Evolutionary conservation across 2,888 invertebrate genomes (phyloP).

Genomic region (Lucinisca nassula): DNA sequence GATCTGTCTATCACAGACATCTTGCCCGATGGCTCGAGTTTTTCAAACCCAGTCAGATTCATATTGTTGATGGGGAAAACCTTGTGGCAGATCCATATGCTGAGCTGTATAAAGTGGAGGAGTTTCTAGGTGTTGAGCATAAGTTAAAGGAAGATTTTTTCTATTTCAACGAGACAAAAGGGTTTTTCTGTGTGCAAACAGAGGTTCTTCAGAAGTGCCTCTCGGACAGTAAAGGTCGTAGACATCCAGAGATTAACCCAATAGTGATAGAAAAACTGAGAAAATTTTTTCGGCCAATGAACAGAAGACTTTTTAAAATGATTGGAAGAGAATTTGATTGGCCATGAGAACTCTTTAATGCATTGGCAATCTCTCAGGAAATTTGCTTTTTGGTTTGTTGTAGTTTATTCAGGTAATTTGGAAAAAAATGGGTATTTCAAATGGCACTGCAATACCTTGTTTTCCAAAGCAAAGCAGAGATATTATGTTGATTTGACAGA

Average conservation of each 20-base stretch:
- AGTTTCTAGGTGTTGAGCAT: conserved; percentile 81
- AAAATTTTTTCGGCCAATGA: conserved; percentile 84
- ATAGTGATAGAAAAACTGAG: conserved; percentile 88
- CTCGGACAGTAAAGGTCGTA: conserved; percentile 95
- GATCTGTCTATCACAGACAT: conserved; percentile 90
- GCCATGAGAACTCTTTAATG: conserved; percentile 86
- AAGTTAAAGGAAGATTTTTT: conserved; percentile 92
- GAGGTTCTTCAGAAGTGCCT: conserved; percentile 92
- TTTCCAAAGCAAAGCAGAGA: too few relatives aligned
- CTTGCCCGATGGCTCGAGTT: conserved; percentile 97
- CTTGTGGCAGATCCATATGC: conserved; percentile 77
- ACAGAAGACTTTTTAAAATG: conserved; percentile 91
- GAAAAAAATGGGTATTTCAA: too few relatives aligned
- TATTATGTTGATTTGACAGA: too few relatives aligned
- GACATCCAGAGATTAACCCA: conserved; percentile 95
- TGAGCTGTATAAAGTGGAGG: conserved; percentile 81
- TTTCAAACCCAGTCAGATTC: conserved; percentile 96
- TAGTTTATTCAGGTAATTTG: too few relatives aligned
- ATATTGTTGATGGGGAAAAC: conserved; percentile 93
- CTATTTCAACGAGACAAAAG: conserved; percentile 98
- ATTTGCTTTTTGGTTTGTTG: too few relatives aligned
- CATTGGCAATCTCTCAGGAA: not conserved
- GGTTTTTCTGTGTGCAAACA: conserved; percentile 95
- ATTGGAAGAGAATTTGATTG: conserved; percentile 97
- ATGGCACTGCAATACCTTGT: too few relatives aligned